Conservation (phyloP, 2,888 invertebrate species). For the Nyleta sp. region DNA sequence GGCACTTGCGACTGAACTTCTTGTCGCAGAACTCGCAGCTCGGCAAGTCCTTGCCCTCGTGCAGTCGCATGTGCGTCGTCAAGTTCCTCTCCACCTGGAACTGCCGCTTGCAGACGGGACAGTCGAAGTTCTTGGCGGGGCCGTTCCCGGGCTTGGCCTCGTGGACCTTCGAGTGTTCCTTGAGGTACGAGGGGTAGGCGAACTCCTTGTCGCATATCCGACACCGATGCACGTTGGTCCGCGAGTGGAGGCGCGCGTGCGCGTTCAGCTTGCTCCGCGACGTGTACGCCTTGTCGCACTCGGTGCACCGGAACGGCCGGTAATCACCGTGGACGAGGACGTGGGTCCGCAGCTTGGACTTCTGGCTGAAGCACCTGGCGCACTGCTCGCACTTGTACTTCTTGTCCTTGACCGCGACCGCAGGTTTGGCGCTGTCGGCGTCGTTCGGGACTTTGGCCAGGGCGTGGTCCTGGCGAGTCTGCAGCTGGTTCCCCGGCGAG, state of each 20-base stretch:
- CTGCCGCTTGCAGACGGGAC: conserved; percentile 74
- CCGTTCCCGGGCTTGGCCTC: conserved; percentile 56
- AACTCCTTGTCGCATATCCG: conserved; percentile 80
- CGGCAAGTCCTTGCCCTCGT: conserved; percentile 76
- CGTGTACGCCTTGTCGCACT: conserved; percentile 77
- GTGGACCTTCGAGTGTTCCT: conserved; percentile 79
- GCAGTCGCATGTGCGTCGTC: conserved; percentile 75
- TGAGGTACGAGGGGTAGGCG: conserved; percentile 80
- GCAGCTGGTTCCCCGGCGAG: too few species aligned
- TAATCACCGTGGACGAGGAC: conserved; percentile 74
- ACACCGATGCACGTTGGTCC: conserved; percentile 78
- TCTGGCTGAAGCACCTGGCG: conserved; percentile 73
- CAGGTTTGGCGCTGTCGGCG: conserved; percentile 65
- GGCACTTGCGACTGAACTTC: conserved; percentile 78
- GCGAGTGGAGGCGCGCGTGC: conserved; percentile 77
- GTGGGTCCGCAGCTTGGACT: conserved; percentile 77
- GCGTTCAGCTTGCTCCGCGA: conserved; percentile 80
- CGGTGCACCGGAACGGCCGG: conserved; percentile 76
- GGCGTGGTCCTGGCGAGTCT: too few species aligned
- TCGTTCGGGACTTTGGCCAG: conserved; percentile 57
- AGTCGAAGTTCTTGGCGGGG: conserved; percentile 70
- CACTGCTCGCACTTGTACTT: conserved; percentile 75
- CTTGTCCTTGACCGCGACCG: conserved; percentile 31
- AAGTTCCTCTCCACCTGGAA: conserved; percentile 77
- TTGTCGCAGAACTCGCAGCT: conserved; percentile 81